phyloP scores from a whole-genome alignment of 2,797 vertebrate genomes.

The Pyrocephalus nanus region DNA sequence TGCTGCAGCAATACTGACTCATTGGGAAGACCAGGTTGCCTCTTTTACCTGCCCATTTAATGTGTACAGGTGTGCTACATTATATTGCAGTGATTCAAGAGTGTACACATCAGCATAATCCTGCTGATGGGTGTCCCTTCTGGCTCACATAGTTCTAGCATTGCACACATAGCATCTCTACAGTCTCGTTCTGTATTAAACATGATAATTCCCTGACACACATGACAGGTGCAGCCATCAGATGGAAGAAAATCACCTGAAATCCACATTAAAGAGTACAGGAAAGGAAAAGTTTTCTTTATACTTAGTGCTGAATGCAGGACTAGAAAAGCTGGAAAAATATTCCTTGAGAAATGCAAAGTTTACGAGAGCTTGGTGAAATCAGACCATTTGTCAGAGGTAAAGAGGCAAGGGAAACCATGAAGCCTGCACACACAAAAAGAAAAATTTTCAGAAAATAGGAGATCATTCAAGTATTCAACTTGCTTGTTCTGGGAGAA shows the following conservation, averaged over 20 bases:
- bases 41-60: background rate
- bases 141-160: background rate
- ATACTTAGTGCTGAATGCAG: background rate
- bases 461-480: background rate
- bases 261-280: background rate
- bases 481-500: fast-evolving
- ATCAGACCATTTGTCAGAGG: background rate
- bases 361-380: background rate
- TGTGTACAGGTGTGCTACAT: background rate
- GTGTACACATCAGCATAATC: background rate
- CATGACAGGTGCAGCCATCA: background rate
- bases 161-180: background rate
- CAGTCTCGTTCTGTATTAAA: background rate
- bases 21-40: background rate
- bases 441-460: background rate
- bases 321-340: background rate
- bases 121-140: background rate
- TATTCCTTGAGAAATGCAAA: background rate
- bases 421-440: fast-evolving
- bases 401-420: background rate
- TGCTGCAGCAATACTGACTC: background rate
- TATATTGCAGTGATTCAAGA: background rate
- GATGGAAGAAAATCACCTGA: background rate
- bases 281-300: background rate
- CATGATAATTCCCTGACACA: background rate